Evolutionary conservation across 2,797 vertebrate genomes (phyloP).

Genomic region (Siniperca obscura): DNA sequence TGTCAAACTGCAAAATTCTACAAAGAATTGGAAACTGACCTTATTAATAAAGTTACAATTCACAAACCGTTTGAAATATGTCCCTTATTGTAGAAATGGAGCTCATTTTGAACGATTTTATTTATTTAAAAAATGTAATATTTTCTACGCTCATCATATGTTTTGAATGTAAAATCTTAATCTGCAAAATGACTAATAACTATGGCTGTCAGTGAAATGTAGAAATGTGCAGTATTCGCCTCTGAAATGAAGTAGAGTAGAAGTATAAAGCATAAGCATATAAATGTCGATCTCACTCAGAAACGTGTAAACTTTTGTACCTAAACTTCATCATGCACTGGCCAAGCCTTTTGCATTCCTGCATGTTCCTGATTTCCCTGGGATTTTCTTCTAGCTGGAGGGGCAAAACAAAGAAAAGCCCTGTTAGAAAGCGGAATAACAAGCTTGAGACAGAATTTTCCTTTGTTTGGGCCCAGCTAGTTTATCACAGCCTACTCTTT

Average conservation of each 20-base stretch:
- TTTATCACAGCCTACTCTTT: slow-evolving; percentile 11
- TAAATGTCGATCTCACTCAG: slow-evolving; percentile 19
- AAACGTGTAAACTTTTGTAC: slow-evolving; percentile 55
- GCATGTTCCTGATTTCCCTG: slow-evolving; percentile 77
- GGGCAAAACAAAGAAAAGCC: slow-evolving; percentile 82
- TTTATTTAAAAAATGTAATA: not conserved
- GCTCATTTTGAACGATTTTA: not conserved
- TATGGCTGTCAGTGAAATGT: not conserved
- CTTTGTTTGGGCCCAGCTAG: slow-evolving; percentile 80
- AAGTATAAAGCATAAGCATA: not conserved
- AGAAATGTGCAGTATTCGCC: not conserved
- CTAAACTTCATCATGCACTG: slow-evolving; percentile 80
- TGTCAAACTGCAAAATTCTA: no score
- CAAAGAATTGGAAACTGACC: not conserved
- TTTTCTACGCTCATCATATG: no score
- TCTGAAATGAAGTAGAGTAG: not conserved
- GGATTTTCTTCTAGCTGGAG: slow-evolving; percentile 79
- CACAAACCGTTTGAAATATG: not conserved
- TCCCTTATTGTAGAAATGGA: not conserved
- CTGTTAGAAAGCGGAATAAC: slow-evolving; percentile 72
- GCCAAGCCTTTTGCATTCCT: slow-evolving; percentile 74
- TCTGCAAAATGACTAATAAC: not conserved
- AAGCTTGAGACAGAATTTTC: slow-evolving; percentile 67
- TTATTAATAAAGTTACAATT: not conserved
- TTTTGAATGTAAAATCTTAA: not conserved